These are phyloP conservation scores for Entelurus aequoreus DNA, from an alignment of 2,113 vertebrate genomes.

Conservation along the genomic window DNA sequence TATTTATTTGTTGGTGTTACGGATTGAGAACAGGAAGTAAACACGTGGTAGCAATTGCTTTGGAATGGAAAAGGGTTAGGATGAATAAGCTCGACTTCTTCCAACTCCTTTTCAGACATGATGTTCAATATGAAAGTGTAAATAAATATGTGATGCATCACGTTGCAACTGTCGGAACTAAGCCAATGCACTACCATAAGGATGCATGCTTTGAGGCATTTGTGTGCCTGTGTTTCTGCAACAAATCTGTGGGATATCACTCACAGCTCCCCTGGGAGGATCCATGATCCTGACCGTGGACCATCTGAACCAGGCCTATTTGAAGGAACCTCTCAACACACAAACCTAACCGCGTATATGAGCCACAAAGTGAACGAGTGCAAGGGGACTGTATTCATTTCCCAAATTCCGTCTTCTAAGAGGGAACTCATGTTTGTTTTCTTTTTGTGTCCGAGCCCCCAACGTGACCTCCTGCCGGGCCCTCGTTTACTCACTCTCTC, in stretches of 20 bases:
- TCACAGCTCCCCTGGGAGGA: conserved; percentile 28
- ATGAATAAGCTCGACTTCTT: too few relatives aligned
- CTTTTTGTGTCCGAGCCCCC: conserved; percentile 22
- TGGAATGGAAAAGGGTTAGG: too few relatives aligned
- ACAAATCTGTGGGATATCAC: conserved; percentile 27
- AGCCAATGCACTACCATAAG: too few relatives aligned
- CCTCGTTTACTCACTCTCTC: conserved; percentile 12
- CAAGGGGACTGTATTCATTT: conserved; percentile 30
- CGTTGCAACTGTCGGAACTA: too few relatives aligned
- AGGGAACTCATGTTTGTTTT: conserved; percentile 42
- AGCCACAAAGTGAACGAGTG: conserved; percentile 9
- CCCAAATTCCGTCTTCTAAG: conserved; percentile 42
- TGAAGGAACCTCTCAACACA: conserved; percentile 34
- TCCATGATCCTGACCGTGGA: conserved; percentile 26
- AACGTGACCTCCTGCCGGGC: conserved; percentile 15
- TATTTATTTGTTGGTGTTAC: too few relatives aligned
- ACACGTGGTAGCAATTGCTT: too few relatives aligned
- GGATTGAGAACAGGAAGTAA: too few relatives aligned
- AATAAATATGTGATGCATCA: too few relatives aligned
- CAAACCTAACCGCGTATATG: conserved; percentile 10
- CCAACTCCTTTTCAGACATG: too few relatives aligned
- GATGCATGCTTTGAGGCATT: conserved; percentile 6
- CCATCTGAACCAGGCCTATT: conserved; percentile 32
- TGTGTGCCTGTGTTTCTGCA: conserved; percentile 22
- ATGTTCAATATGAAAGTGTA: too few relatives aligned